Evolutionary conservation across 2,113 vertebrate species (phyloP), one percentile per base, ranked within the genome.

Genomic region (Misgurnus anguillicaudatus): DNA sequence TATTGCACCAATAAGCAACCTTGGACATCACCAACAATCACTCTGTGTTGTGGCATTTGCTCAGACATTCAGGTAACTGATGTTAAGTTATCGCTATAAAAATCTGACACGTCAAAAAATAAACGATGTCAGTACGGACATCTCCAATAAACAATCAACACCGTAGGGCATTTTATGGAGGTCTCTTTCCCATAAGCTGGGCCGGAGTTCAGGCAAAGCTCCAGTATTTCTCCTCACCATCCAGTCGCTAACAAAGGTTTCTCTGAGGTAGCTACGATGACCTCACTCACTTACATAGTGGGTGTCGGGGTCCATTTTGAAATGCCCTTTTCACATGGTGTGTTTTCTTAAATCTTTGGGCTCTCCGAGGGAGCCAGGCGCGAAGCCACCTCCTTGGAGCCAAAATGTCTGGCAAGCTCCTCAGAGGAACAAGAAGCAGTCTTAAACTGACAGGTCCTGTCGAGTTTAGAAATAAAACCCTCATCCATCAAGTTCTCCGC

Each of bases 261-360:
- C 86, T 90, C 90, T 92, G 89, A 94, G 89, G 89, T 90, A 91
- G 64, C 77, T 62, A 91, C 89, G 87, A 85, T 93, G 91, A 93
- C 90, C 92, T 93, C 89, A 92, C 58, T 91, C 90, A 83, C 87
- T 89, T 70, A 85, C 89, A 90, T 87, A 89, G 88, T 88, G 88
- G 89, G 92, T 92, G 91, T 89, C 87, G 66, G 70, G 55, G 61
- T 73, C 63, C 71, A 58, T 79, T 79, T 81, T 80, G 91, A 87
- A 91, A 91, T 85, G 87, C 89, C 80, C 66, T 85, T 78, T 80
- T 75, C 65, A 71, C 77, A 76, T 75, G 61, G 10, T 72, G 77
- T 77, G 62, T 79, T 82, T 86, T 85, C 81, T 85, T 79, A 81
- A 72, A 87, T 89, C 86, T 48, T 39, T n/a, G 42, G 57, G 86